A percentile compares a stretch with the other conserved stretches of the same genome.
phyloP scores from a whole-genome alignment of 1,140 invertebrate species.

The Caenorhabditis latens region DNA sequence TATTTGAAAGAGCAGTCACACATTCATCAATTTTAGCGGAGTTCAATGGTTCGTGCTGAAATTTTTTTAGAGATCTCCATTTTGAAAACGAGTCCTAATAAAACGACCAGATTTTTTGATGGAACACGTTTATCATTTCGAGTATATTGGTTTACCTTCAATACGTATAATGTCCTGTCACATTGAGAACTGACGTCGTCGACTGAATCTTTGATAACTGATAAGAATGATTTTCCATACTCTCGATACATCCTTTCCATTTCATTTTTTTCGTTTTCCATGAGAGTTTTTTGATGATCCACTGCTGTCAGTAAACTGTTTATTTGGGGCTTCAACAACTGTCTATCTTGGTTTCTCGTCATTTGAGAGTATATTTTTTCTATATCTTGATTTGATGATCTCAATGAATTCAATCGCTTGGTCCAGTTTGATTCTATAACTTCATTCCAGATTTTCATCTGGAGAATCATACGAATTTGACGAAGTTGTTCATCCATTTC shows the following conservation, averaged over 20 bases:
- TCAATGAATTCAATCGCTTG: constrained; percentile 13
- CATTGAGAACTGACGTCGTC: background rate
- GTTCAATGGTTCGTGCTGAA: background rate
- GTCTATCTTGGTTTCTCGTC: background rate
- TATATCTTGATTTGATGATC: background rate
- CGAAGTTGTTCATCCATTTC: background rate
- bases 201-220: background rate
- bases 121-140: too few species aligned
- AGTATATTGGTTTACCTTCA: background rate
- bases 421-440: constrained; percentile 8
- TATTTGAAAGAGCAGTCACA: background rate
- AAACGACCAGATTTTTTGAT: background rate
- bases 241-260: background rate
- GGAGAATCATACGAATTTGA: background rate
- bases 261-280: background rate
- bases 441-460: constrained; percentile 1
- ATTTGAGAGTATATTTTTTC: background rate
- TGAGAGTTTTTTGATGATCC: background rate
- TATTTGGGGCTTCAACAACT: background rate
- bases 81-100: background rate
- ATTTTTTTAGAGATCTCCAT: background rate
- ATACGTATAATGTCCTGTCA: background rate
- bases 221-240: background rate
- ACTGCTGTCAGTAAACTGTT: background rate
- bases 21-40: background rate